Evolutionary conservation across 1,140 invertebrate species (phyloP).

Genomic region (Lucilia sericata): DNA sequence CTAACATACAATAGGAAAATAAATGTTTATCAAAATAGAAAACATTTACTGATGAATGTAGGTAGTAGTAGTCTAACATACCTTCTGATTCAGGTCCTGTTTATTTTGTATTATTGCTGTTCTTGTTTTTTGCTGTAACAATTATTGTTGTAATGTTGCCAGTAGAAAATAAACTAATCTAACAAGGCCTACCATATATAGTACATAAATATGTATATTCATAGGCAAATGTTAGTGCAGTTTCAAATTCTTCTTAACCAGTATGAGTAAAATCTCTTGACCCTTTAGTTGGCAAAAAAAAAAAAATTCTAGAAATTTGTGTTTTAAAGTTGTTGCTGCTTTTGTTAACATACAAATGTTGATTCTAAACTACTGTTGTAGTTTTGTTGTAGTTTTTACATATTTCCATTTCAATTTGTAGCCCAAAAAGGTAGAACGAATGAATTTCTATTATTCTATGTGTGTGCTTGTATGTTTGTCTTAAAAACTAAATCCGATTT

Average conservation of each 20-base stretch:
- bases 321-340: neutral
- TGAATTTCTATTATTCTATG: no score
- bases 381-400: neutral
- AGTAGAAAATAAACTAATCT: neutral
- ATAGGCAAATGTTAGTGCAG: no score
- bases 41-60: neutral
- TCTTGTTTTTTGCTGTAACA: neutral
- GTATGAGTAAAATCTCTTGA: slow-evolving; percentile 11
- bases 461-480: neutral
- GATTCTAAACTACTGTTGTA: neutral
- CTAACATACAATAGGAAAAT: no score
- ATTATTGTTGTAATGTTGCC: slow-evolving; percentile 1
- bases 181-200: neutral
- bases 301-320: neutral
- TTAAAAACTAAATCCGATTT: slow-evolving; percentile 11
- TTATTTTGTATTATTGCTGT: neutral
- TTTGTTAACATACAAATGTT: neutral
- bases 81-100: neutral
- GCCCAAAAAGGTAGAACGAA: no score
- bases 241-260: neutral
- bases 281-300: neutral
- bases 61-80: neutral
- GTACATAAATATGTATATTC: no score
- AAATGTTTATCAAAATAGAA: no score
- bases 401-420: neutral